These are phyloP conservation scores for Iselma pallidipennis DNA, from an alignment of 2,888 invertebrate genomes.

Conservation along the genomic window DNA sequence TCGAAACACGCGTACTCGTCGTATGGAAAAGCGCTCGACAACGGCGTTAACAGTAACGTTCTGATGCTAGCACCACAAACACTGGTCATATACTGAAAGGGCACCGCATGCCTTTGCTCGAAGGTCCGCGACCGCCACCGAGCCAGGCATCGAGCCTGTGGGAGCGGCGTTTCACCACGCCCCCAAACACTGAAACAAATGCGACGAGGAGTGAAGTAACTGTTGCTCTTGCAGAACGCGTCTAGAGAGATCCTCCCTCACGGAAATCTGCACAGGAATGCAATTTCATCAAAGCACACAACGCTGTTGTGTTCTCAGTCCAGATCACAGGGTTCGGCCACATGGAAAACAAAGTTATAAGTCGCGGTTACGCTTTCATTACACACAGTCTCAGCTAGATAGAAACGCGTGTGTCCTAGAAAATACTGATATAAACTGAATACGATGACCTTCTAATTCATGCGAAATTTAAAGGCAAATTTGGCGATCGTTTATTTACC, in stretches of 20 bases:
- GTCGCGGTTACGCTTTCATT: conserved; percentile 56
- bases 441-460: not conserved
- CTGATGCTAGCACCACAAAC: conserved; percentile 32
- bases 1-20: conserved; percentile 3
- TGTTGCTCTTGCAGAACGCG: conserved; percentile 53
- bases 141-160: conserved; percentile 49
- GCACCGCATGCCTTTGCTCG: conserved; percentile 39
- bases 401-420: conserved; percentile 29
- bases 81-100: conserved; percentile 43
- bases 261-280: conserved; percentile 59
- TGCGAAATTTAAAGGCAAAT: conserved; percentile 2
- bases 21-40: not conserved
- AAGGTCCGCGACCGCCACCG: conserved; percentile 41
- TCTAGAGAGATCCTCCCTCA: conserved; percentile 50
- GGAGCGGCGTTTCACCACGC: conserved; percentile 54
- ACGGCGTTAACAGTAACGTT: conserved; percentile 9
- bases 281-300: conserved; percentile 57
- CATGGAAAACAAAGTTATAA: conserved; percentile 58
- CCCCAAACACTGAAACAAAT: conserved; percentile 54
- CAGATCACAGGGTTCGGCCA: conserved; percentile 55
- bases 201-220: conserved; percentile 54
- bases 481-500: not conserved
- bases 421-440: not conserved
- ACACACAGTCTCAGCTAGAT: conserved; percentile 44
- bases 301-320: conserved; percentile 51